These are phyloP conservation scores for Campylomormyrus tamandua DNA, from an alignment of 2,113 vertebrate genomes.

Conservation along the genomic window DNA sequence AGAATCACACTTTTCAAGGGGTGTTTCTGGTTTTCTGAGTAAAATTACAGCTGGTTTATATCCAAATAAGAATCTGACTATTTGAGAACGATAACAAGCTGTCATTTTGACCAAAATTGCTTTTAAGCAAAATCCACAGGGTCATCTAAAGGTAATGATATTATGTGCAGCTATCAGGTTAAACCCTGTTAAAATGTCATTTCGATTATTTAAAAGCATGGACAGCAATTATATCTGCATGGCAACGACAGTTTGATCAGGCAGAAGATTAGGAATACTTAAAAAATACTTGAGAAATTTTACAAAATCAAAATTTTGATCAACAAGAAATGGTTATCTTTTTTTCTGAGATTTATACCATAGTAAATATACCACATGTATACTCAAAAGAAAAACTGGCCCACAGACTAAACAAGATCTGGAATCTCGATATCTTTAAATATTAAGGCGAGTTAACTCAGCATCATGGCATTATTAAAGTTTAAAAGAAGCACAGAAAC, in stretches of 20 bases:
- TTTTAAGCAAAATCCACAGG: conserved; percentile 1
- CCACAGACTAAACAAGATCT: neutral
- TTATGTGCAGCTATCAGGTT: neutral
- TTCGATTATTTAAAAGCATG: neutral
- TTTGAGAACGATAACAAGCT: neutral
- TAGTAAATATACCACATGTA: neutral
- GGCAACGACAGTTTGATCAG: neutral
- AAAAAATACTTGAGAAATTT: neutral
- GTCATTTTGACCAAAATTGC: conserved; percentile 7
- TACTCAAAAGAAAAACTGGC: neutral
- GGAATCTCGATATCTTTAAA: neutral
- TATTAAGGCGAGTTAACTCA: neutral
- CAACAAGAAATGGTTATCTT: neutral
- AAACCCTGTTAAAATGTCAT: conserved; percentile 2
- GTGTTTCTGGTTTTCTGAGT: neutral
- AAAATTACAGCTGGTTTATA: neutral
- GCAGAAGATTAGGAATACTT: neutral
- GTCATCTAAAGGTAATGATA: neutral
- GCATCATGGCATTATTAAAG: neutral
- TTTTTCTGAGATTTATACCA: neutral
- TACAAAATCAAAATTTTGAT: neutral
- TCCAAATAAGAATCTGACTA: conserved; percentile 9
- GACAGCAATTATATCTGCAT: neutral
- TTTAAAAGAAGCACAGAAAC: neutral
- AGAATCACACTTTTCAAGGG: neutral